These are phyloP conservation scores for Diaphora mendica DNA, from an alignment of 2,888 invertebrate genomes.

Conservation along the genomic window DNA sequence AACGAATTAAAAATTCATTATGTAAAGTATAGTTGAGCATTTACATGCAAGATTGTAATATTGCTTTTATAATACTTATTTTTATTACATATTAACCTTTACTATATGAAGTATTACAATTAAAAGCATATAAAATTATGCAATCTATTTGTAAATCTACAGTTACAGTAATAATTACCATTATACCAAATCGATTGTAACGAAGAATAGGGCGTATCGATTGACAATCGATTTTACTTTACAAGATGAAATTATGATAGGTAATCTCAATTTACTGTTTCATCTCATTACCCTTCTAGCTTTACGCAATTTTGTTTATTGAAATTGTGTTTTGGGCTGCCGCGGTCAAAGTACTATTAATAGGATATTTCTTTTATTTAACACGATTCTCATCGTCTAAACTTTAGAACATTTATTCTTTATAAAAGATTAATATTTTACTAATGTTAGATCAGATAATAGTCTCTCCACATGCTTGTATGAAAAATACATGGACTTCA, in stretches of 20 bases:
- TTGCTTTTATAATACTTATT: too few relatives aligned
- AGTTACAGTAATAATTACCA: slow-evolving; percentile 28
- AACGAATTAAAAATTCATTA: too few relatives aligned
- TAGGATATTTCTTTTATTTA: too few relatives aligned
- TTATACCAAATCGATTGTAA: slow-evolving; percentile 27
- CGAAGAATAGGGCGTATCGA: slow-evolving; percentile 15
- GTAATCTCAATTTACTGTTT: slow-evolving; percentile 6
- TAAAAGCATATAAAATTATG: slow-evolving; percentile 19
- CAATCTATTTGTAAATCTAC: slow-evolving; percentile 14
- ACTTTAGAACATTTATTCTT: background rate
- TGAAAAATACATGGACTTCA: background rate
- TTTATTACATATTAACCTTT: too few relatives aligned
- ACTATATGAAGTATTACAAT: background rate
- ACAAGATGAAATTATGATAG: slow-evolving; percentile 1
- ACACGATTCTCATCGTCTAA: slow-evolving; percentile 3
- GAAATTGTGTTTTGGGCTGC: slow-evolving; percentile 2
- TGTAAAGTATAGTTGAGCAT: too few relatives aligned
- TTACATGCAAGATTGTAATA: too few relatives aligned
- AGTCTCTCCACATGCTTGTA: background rate
- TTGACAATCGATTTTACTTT: slow-evolving; percentile 16
- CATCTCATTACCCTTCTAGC: background rate
- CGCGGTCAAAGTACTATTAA: background rate
- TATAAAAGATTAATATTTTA: background rate
- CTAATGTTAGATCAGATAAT: background rate
- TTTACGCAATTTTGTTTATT: slow-evolving; percentile 1